Base-by-base conservation (phyloP, 2,797 vertebrate species). In the Scolopax rusticola region DNA sequence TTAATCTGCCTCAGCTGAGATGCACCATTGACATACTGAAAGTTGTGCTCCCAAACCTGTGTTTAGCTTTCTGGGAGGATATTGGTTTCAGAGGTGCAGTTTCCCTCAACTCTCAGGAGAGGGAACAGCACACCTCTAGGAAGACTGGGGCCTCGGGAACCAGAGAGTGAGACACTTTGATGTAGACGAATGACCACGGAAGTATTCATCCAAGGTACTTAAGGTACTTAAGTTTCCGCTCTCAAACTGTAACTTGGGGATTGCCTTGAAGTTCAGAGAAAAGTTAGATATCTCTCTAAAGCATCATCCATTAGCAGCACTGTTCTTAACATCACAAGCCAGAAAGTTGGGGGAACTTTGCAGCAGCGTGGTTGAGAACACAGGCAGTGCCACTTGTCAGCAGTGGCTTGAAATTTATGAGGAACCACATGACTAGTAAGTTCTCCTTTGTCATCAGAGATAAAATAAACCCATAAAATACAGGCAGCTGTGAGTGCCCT, bases 371-470 rank as follows among this genome's bases (percentile, higher is more conserved):
- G 75, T 27, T 81, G 75, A 64, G 73, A 84, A 87, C 53, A 43
- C 50, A 70, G 70, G 74, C 83, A 73, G 30, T 75, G 64, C 64
- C 83, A 69, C 57, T 90, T 80, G n/a, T 83, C 90, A 95, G 56
- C 75, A 69, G 65, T 33, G 65, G 18, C 78, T 89, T 51, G 36
- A 65, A 43, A 96, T 93, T 80, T 88, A 71, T 81, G 68, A 89
- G 78, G 84, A 90, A 84, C 41, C 78, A 77, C 80, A n/a, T 16
- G 43, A 93, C n/a, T 18, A 50, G 8, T 32, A 30, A 90, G 68
- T 69, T 87, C 71, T 90, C 70, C 76, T 93, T 84, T 67, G 79
- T 79, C 79, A 90, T 64, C 81, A 91, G 76, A 89, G 94, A 90
- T 77, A 92, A 95, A 93, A 84, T 75, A 90, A 93, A 81, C 45